phyloP scores from a whole-genome alignment of 2,113 vertebrate genomes.

The Micromys minutus region DNA sequence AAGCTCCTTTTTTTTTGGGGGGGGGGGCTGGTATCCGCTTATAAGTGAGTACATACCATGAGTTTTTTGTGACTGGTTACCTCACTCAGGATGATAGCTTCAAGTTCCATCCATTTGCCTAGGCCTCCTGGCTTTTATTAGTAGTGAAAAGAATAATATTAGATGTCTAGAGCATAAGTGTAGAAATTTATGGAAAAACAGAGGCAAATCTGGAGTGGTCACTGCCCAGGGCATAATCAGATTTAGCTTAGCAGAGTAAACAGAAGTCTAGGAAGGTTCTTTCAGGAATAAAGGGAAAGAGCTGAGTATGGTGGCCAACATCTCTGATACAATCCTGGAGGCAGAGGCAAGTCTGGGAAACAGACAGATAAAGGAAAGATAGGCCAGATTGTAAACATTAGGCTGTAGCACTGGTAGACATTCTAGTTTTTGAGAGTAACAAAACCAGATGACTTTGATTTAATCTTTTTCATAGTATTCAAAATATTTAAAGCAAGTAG shows the following conservation, averaged over 20 bases:
- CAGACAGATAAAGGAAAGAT: neutral
- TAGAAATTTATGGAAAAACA: conserved; percentile 30
- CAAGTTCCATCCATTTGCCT: no score
- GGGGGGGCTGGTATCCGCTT: no score
- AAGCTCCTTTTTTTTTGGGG: no score
- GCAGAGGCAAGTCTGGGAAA: neutral
- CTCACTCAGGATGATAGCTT: no score
- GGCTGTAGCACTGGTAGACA: neutral
- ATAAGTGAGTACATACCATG: no score
- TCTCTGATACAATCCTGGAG: neutral
- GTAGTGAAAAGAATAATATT: neutral
- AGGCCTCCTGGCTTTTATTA: conserved; percentile 22
- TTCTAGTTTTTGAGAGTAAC: conserved; percentile 3
- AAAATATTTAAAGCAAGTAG: neutral
- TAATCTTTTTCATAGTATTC: neutral
- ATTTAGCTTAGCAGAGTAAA: conserved; percentile 35
- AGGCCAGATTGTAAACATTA: neutral
- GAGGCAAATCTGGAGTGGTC: neutral
- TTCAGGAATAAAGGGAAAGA: neutral
- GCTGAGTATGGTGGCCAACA: neutral
- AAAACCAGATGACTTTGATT: neutral
- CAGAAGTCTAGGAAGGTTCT: neutral
- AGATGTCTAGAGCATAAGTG: conserved; percentile 15
- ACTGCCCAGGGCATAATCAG: neutral
- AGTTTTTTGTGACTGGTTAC: no score